Conservation (phyloP, 2,888 invertebrate species). For the Tribolium freemani region DNA sequence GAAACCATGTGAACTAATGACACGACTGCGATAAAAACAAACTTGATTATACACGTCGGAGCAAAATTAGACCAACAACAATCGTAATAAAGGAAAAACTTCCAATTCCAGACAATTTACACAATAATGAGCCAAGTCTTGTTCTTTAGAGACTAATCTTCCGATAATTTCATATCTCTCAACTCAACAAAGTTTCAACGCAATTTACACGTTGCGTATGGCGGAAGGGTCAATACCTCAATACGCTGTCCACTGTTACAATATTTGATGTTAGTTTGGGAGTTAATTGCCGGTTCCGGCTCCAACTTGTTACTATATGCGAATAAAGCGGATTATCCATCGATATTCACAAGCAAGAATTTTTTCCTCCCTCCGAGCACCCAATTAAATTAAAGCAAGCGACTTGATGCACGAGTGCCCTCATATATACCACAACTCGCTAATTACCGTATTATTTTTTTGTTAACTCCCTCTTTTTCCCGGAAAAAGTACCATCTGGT, state of each 20-base stretch:
- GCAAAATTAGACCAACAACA: not conserved
- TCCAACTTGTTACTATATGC: not conserved
- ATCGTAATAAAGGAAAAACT: too few species aligned
- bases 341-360: not conserved
- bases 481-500: slow-evolving; percentile 19
- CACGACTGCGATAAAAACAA: not conserved
- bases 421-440: slow-evolving; percentile 10
- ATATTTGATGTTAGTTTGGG: not conserved
- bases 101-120: too few species aligned
- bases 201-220: not conserved
- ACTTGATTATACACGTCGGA: not conserved
- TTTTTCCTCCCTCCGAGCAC: slow-evolving; percentile 7
- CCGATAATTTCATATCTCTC: too few species aligned
- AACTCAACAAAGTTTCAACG: not conserved
- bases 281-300: not conserved
- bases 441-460: slow-evolving; percentile 6
- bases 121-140: too few species aligned
- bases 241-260: not conserved
- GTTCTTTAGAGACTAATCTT: too few species aligned
- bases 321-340: not conserved
- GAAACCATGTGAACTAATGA: not conserved
- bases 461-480: not conserved
- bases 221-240: not conserved
- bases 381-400: slow-evolving; percentile 31
- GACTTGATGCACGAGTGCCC: slow-evolving; percentile 20